Evolutionary conservation across 1,140 invertebrate genomes (phyloP).

Genomic region (Drosophila santomea): DNA sequence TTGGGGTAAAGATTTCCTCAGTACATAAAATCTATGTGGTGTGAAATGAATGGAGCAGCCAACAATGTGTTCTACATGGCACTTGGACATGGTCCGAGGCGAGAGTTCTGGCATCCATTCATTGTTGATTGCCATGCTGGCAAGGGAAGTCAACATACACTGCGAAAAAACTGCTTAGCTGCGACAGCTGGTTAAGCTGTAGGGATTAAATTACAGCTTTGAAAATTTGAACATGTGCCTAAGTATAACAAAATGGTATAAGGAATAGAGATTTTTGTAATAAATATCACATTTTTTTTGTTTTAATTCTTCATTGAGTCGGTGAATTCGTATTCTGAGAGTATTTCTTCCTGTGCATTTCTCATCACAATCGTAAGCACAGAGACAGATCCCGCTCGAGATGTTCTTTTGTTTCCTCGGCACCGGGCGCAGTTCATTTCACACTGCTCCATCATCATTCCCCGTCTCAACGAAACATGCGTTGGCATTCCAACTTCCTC

Average conservation of each 20-base stretch:
- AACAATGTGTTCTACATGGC: conserved; percentile 72
- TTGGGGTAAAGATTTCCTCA: conserved; percentile 66
- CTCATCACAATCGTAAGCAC: conserved; percentile 43
- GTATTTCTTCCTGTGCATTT: conserved; percentile 1
- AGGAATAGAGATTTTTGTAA: too few relatives aligned
- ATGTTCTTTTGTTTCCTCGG: conserved; percentile 55
- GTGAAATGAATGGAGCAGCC: conserved; percentile 64
- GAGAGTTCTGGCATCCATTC: conserved; percentile 42
- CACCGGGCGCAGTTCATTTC: conserved; percentile 67
- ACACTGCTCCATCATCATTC: conserved; percentile 49
- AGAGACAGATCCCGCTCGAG: conserved; percentile 28
- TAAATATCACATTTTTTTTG: too few relatives aligned
- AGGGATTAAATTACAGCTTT: too few relatives aligned
- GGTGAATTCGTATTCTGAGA: background rate
- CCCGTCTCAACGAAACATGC: conserved; percentile 55
- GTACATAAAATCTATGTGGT: conserved; percentile 80
- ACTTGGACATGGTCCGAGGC: conserved; percentile 63
- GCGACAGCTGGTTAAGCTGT: too few relatives aligned
- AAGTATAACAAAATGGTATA: too few relatives aligned
- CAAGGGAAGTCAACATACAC: conserved; percentile 39
- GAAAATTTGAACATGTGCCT: too few relatives aligned
- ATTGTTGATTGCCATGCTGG: conserved; percentile 41
- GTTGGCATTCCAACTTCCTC: conserved; percentile 57
- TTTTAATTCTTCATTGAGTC: too few relatives aligned
- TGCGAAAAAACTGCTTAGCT: background rate